These are phyloP conservation scores for Rafetus swinhoei DNA, from an alignment of 2,113 vertebrate genomes.

Conservation along the genomic window DNA sequence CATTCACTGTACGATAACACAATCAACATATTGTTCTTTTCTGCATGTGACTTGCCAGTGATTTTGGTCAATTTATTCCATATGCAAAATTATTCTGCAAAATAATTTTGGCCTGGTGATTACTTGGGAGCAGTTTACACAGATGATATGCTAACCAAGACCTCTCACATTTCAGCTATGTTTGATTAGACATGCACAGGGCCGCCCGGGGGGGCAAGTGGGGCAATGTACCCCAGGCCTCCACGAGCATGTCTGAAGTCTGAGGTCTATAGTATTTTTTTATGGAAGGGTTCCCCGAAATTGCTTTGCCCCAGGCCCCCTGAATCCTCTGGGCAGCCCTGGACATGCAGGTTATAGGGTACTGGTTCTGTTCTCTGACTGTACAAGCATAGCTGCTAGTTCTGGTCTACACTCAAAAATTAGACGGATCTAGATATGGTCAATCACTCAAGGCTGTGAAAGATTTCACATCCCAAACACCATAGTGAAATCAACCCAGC, in stretches of 20 bases:
- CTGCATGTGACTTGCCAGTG: background rate
- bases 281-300: no score
- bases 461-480: background rate
- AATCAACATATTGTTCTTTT: background rate
- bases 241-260: no score
- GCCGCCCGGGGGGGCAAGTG: no score
- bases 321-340: no score
- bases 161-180: background rate
- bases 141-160: constrained; percentile 20
- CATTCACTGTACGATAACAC: background rate
- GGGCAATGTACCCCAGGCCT: no score
- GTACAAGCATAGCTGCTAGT: constrained; percentile 33
- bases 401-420: constrained; percentile 52
- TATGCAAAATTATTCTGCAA: constrained; percentile 51
- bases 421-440: no score
- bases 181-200: background rate
- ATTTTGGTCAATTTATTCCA: background rate
- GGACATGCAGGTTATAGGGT: constrained; percentile 60
- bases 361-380: constrained; percentile 51
- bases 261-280: no score
- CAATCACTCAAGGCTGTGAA: background rate
- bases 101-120: constrained; percentile 39
- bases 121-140: constrained; percentile 40
- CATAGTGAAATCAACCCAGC: background rate
- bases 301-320: no score